Conservation (phyloP, 2,113 vertebrate species). For the Phalacrocorax pelagicus region DNA sequence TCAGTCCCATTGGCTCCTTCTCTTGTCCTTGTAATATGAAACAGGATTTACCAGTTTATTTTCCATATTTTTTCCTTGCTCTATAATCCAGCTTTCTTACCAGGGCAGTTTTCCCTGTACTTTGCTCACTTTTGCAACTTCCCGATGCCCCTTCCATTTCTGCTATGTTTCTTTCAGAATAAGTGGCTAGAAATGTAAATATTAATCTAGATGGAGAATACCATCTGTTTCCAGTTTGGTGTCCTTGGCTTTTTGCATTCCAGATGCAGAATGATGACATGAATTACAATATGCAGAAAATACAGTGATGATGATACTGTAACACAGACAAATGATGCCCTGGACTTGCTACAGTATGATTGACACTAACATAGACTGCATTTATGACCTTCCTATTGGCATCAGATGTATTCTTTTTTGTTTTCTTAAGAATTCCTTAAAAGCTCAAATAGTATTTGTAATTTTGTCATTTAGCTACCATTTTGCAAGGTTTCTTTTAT, state of each 20-base stretch:
- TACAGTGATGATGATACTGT: not conserved
- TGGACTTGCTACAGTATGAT: not conserved
- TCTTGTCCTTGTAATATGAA: conserved; percentile 26
- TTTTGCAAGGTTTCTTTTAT: not conserved
- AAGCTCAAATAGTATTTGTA: not conserved
- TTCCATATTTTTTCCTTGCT: not conserved
- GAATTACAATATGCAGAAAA: not conserved
- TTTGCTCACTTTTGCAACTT: not conserved
- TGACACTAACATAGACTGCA: not conserved
- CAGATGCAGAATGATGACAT: conserved; percentile 16
- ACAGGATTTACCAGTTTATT: conserved; percentile 21
- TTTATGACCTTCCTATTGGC: not conserved
- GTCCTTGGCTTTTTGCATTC: not conserved
- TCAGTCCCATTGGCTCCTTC: conserved; percentile 20
- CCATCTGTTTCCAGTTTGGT: conserved; percentile 2
- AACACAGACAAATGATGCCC: not conserved
- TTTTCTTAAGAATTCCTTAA: not conserved
- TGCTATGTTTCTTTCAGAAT: not conserved
- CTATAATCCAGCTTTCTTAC: not conserved
- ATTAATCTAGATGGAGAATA: conserved; percentile 36
- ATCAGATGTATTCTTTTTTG: not conserved
- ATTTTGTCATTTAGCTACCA: not conserved
- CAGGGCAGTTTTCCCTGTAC: not conserved
- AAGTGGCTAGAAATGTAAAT: conserved; percentile 17
- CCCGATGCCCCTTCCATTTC: not conserved